phyloP scores from a whole-genome alignment of 2,797 vertebrate species.

The Enteromius afrohamiltoni region DNA sequence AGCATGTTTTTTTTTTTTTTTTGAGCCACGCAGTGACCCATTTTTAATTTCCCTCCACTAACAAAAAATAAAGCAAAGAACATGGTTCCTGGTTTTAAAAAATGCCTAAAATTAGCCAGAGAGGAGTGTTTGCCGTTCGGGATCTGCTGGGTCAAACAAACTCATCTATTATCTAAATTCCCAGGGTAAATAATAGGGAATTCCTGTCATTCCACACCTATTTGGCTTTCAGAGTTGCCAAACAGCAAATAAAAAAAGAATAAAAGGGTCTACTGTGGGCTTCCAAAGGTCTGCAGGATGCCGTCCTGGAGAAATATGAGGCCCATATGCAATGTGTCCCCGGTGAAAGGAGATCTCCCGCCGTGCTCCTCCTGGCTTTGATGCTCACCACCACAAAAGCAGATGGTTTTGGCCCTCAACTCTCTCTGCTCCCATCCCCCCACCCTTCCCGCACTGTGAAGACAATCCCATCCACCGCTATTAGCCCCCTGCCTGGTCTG shows the following conservation, averaged over 20 bases:
- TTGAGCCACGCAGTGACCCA: slow-evolving; percentile 77
- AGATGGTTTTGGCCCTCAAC: slow-evolving; percentile 73
- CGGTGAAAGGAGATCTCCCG: slow-evolving; percentile 76
- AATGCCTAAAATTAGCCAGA: slow-evolving; percentile 60
- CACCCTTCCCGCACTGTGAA: slow-evolving; percentile 31
- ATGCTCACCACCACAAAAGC: slow-evolving; percentile 82
- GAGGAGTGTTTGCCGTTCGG: slow-evolving; percentile 55
- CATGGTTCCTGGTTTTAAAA: slow-evolving; percentile 42
- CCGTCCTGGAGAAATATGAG: slow-evolving; percentile 77
- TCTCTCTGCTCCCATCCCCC: slow-evolving; percentile 12
- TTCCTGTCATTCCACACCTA: slow-evolving; percentile 61
- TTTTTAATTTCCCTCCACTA: slow-evolving; percentile 72
- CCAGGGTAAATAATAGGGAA: slow-evolving; percentile 73
- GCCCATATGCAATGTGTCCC: slow-evolving; percentile 77
- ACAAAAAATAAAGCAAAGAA: slow-evolving; percentile 65
- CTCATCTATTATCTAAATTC: slow-evolving; percentile 78
- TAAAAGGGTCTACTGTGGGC: slow-evolving; percentile 62
- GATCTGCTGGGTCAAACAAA: slow-evolving; percentile 74
- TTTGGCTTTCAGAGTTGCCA: slow-evolving; percentile 65
- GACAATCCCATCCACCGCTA: slow-evolving; percentile 73
- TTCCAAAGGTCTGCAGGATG: slow-evolving; percentile 58
- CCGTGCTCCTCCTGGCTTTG: slow-evolving; percentile 80
- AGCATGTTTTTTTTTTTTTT: slow-evolving; percentile 69
- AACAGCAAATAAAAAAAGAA: slow-evolving; percentile 68
- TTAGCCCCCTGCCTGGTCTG: slow-evolving; percentile 79